Base-by-base conservation (phyloP, 2,888 invertebrate species). In the Rhyacophila evoluta region DNA sequence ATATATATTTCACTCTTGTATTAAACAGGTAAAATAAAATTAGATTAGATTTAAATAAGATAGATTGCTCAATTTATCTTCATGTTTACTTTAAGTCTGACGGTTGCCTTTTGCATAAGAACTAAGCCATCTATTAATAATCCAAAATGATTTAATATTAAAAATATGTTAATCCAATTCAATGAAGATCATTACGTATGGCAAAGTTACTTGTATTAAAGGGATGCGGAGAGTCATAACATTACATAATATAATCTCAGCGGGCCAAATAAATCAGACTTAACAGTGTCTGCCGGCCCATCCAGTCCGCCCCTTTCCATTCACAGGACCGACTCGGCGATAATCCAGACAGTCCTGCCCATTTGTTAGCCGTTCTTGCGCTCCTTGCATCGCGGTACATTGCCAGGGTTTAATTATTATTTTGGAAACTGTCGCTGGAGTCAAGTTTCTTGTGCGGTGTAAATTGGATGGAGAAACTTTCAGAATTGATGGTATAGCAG, bases 311-410 rank as follows among this genome's bases (percentile, higher is more conserved):
- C 80, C 77, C 74, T 77, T 74, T 77, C 80, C 74, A 74, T 76
- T 79, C 73, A 73, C 67, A 36, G 33, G 67, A 55, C 69, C 15
- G 75, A 68, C 67, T 33, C 72, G 74, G 71, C 55, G 80, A 80
- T 80, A 80, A 80, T 80, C 74, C 80, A 36, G 28, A 55, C 71
- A 72, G 76, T 71, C 73, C 75, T n/a, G 41, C 55, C 79, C 77
- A 75, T 80, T 80, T 73, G 80, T 80, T 80, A 73, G 37, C 76
- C 75, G 78, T 75, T 80, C 78, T 79, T 78, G 71, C 55, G 70
- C 69, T 55, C 19, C 55, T 55, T 19, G 55, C 55, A 55, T 55
- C 19, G 55, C 19, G 12, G 55, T 55, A 19, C 19, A 19, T 55
- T n/a, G 55, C 12, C 8, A 55, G 29, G 6, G 78, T 78, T 80